A percentile compares a stretch with the other conserved stretches of the same genome.
These are phyloP conservation scores for Scelioninae gen. 1 DNA, from an alignment of 2,888 invertebrate species.

Conservation along the genomic window DNA sequence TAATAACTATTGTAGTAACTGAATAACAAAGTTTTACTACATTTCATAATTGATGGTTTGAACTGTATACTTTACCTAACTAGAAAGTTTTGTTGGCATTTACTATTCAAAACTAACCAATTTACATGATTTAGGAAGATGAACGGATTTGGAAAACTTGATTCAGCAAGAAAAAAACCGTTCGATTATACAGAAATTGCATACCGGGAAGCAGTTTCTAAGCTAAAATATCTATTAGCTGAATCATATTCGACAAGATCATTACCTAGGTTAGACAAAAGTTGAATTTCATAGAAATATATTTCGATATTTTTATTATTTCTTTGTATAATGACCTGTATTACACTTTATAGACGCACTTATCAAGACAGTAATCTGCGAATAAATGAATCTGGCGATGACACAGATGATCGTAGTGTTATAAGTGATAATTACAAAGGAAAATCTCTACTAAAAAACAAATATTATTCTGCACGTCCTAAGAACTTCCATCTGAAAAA, in stretches of 20 bases:
- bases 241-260: constrained; percentile 89
- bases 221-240: constrained; percentile 90
- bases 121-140: constrained; percentile 77
- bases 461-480: constrained; percentile 52
- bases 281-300: not conserved
- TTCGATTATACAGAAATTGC: constrained; percentile 93
- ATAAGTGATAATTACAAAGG: constrained; percentile 81
- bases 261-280: constrained; percentile 44
- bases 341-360: constrained; percentile 15
- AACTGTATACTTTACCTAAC: too few species aligned
- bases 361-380: constrained; percentile 57
- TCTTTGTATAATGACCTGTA: not conserved
- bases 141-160: constrained; percentile 83
- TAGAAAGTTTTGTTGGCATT: too few species aligned
- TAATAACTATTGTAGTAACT: too few species aligned
- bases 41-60: too few species aligned
- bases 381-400: constrained; percentile 84
- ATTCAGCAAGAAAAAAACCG: constrained; percentile 86
- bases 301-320: not conserved
- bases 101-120: too few species aligned
- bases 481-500: constrained; percentile 71
- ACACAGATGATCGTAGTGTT: constrained; percentile 86
- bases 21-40: too few species aligned
- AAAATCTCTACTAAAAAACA: constrained; percentile 55
- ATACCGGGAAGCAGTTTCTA: constrained; percentile 93